Evolutionary conservation across 2,888 invertebrate genomes (phyloP).

Genomic region (Papilio demoleus): DNA sequence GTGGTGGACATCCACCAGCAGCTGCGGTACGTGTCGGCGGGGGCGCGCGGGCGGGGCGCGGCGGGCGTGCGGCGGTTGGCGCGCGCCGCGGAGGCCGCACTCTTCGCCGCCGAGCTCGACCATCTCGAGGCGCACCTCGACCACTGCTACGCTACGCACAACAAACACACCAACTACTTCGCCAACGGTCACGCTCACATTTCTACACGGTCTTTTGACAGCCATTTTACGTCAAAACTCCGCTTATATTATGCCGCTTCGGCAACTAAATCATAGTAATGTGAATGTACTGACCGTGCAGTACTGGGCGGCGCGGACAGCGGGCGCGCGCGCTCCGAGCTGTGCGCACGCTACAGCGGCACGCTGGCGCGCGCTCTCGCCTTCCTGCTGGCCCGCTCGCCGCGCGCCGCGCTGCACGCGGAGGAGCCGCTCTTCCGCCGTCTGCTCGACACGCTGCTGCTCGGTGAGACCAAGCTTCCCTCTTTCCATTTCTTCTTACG

Average conservation of each 20-base stretch:
- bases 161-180: slow-evolving; percentile 62
- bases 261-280: background rate
- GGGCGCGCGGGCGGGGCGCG: slow-evolving; percentile 52
- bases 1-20: slow-evolving; percentile 83
- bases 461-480: slow-evolving; percentile 57
- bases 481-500: background rate
- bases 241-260: too few species aligned
- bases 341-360: slow-evolving; percentile 80
- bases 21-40: slow-evolving; percentile 76
- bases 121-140: slow-evolving; percentile 70
- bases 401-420: slow-evolving; percentile 52
- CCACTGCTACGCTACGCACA: slow-evolving; percentile 52
- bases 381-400: slow-evolving; percentile 67
- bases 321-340: slow-evolving; percentile 61
- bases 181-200: slow-evolving; percentile 57
- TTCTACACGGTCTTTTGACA: too few species aligned
- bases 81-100: slow-evolving; percentile 79
- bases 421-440: slow-evolving; percentile 74
- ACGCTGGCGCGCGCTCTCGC: slow-evolving; percentile 77
- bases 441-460: slow-evolving; percentile 78
- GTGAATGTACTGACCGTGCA: slow-evolving; percentile 45
- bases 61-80: slow-evolving; percentile 60
- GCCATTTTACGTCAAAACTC: too few species aligned
- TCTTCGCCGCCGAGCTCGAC: slow-evolving; percentile 83
- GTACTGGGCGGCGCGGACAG: slow-evolving; percentile 62